These are phyloP conservation scores for Notiomystis cincta DNA, from an alignment of 2,113 vertebrate genomes.

Conservation along the genomic window DNA sequence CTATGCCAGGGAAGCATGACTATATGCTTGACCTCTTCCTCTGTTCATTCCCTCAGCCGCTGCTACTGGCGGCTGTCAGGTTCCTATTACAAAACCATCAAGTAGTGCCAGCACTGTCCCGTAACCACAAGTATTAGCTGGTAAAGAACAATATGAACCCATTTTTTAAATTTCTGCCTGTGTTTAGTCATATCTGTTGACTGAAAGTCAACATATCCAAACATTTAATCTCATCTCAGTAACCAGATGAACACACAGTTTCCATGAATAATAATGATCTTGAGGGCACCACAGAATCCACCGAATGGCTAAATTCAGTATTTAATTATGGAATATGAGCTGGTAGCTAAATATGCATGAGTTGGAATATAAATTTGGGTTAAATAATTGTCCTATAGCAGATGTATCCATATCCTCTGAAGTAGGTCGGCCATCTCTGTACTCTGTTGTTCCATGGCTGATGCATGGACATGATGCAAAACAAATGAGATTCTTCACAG, in stretches of 20 bases:
- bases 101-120: conserved; percentile 29
- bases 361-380: not conserved
- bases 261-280: conserved; percentile 21
- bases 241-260: conserved; percentile 24
- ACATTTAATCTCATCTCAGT: conserved; percentile 18
- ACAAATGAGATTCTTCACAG: not conserved
- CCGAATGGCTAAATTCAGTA: not conserved
- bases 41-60: conserved; percentile 37
- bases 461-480: not conserved
- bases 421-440: not conserved
- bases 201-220: conserved; percentile 18
- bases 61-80: conserved; percentile 57
- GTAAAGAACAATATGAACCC: not conserved
- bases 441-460: not conserved
- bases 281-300: not conserved
- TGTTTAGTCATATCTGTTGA: conserved; percentile 45
- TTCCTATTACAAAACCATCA: conserved; percentile 56
- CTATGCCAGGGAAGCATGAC: conserved; percentile 67
- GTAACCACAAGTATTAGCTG: conserved; percentile 28
- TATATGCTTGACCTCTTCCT: conserved; percentile 63
- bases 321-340: not conserved
- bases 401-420: not conserved
- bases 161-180: not conserved
- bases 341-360: not conserved
- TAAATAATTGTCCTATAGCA: not conserved